Conservation (phyloP, 2,888 invertebrate species). For the Platerodrilus igneus region DNA sequence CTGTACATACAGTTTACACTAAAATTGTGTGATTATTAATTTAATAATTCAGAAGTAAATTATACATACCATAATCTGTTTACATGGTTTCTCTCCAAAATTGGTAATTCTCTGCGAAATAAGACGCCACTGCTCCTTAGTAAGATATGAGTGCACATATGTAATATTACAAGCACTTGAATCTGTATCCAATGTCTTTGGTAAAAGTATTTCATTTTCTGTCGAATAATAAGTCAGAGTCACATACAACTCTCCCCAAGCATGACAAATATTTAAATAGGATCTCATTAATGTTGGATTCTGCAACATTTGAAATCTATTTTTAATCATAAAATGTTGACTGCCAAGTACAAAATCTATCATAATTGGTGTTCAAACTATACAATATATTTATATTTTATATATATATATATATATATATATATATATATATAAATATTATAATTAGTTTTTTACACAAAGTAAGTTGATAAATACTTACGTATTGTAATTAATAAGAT, state of each 20-base stretch:
- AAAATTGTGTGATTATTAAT: constrained; percentile 22
- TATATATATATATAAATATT: too few relatives aligned
- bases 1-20: constrained; percentile 43
- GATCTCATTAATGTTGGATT: constrained; percentile 41
- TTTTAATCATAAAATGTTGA: too few relatives aligned
- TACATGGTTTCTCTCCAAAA: constrained; percentile 44
- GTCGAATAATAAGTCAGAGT: constrained; percentile 37
- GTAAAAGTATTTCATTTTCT: constrained; percentile 30
- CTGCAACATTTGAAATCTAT: too few relatives aligned
- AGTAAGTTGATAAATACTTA: too few relatives aligned
- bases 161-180: constrained; percentile 38
- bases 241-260: constrained; percentile 43
- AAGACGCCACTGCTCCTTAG: constrained; percentile 41
- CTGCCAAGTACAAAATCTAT: too few relatives aligned
- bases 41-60: not conserved
- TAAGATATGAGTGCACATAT: constrained; percentile 43
- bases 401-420: too few relatives aligned
- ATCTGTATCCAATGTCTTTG: constrained; percentile 32
- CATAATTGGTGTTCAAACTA: too few relatives aligned
- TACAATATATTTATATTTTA: too few relatives aligned
- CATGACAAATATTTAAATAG: constrained; percentile 40
- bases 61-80: constrained; percentile 33
- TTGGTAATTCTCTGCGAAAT: constrained; percentile 45
- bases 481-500: too few relatives aligned
- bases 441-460: too few relatives aligned